Evolutionary conservation across 2,797 vertebrate genomes (phyloP), one percentile per base, ranked within the genome.

Genomic region (Sebastiscus albofasciatus): DNA sequence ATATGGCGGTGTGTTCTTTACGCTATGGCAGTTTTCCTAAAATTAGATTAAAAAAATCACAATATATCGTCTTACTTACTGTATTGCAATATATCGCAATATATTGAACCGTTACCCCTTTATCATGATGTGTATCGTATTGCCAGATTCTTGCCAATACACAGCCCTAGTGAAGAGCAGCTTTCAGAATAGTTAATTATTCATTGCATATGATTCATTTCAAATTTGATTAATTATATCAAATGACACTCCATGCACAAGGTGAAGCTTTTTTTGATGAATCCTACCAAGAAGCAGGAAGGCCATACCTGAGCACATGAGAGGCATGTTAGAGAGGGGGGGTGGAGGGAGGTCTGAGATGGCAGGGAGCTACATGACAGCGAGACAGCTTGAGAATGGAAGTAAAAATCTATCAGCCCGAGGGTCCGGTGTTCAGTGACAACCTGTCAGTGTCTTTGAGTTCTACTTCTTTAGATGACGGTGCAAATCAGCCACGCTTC

Each of bases 391-490:
- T n/a, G 31, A 82, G 77, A 82, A 77, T 69, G 71, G 70, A 80
- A 77, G 79, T 75, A 75, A 85, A 85, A 87, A 89, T 83, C 85
- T 61, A 81, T 82, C 77, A 85, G 82, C 89, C 89, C 10, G 64
- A 77, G 89, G 90, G 75, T 81, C 85, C 56, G 60, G 65, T 84
- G 87, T 85, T 89, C 76, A 27, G 67, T 87, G 85, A 86, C 90
- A 89, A 75, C 73, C 79, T 84, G 89, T 92, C 91, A 89, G 52
- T 72, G 80, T 88, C 76, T 84, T 60, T 52, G 36, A 89, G 77
- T 73, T 66, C 67, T 49, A 69, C 66, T 79, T 79, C 80, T 81
- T 80, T 67, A 79, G 79, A 82, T 83, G 83, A 74, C 83, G 79
- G 86, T 61, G 75, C 69, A 85, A 83, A 90, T 89, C 80, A 81